Evolutionary conservation across 2,888 invertebrate genomes (phyloP), one percentile per base, ranked within the genome.

Genomic region (Bhutanitis thaidina): DNA sequence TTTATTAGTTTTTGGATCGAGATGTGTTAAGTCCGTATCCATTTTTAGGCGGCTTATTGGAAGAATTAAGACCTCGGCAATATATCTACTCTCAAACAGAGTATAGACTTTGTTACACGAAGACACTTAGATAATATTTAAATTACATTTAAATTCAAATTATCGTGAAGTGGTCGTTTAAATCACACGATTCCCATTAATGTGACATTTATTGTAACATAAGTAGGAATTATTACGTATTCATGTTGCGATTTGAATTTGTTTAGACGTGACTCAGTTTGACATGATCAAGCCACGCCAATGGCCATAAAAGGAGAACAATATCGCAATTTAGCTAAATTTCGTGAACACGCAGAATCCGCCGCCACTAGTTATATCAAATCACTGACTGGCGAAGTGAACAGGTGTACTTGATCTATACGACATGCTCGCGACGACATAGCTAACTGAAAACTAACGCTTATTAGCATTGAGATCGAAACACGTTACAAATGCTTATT

Each of bases 331-430:
- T 54, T 44, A 56, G 53, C 40, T 53, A 45, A 56, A 54, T 52
- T 32, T 27, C 38, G 30, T 14, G 13, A 47, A 49, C 3, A 49
- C 43, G 35, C 45, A 39, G 15, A 44, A 49, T 61, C 61, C 53
- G 56, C 57, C 3, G 20, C 20, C 60, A 58, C 65, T 69, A 74
- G 75, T 76, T 20, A 72, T 73, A 77, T 70, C 61, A 69, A 74
- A 76, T 74, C 72, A 70, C 65, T 61, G 30, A 30, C 30, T 3
- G 30, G 4, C 20, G 30, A n/a, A n/a, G 25, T 27, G 7, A 43
- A 43, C 32, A 43, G 32, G 16, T 32, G 32, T 30, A 16, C 14
- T 32, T 14, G 32, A 8, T 32, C 12, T 40, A 12, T 40, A 16
- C 15, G n/a, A 32, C 14, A 1, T 20, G 5, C 20, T 20, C 20